Conservation (phyloP, 1,140 invertebrate species). For the Drusus annulatus region DNA sequence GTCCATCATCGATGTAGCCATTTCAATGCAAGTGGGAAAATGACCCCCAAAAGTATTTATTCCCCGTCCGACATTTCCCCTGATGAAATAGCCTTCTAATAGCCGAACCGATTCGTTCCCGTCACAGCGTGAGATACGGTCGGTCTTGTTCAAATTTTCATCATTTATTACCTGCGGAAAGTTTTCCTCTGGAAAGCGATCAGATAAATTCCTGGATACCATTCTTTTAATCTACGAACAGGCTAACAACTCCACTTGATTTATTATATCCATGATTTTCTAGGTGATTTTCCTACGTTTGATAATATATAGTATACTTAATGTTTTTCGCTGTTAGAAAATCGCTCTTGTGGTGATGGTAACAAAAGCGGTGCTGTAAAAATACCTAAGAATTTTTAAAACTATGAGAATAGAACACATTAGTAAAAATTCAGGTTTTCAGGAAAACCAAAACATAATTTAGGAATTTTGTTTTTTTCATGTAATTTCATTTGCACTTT, state of each 20-base stretch:
- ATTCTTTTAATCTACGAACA: constrained; percentile 15
- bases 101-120: constrained; percentile 26
- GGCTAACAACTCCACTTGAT: background rate
- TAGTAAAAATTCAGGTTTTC: too few relatives aligned
- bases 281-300: too few relatives aligned
- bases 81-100: constrained; percentile 32
- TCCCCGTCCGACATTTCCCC: constrained; percentile 9
- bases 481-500: too few relatives aligned
- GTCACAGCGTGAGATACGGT: constrained; percentile 25
- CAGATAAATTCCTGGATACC: constrained; percentile 13
- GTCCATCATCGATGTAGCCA: background rate
- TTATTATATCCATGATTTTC: too few relatives aligned
- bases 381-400: too few relatives aligned
- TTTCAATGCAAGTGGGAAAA: constrained; percentile 9
- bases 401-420: too few relatives aligned
- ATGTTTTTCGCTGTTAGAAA: too few relatives aligned
- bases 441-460: too few relatives aligned
- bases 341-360: too few relatives aligned
- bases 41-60: constrained; percentile 1
- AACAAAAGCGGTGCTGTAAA: too few relatives aligned
- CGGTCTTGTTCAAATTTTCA: constrained; percentile 41
- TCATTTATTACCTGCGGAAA: constrained; percentile 42
- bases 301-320: too few relatives aligned
- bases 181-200: background rate
- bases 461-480: too few relatives aligned